A percentile compares a stretch with the other conserved stretches of the same genome.
Evolutionary conservation across 1,140 invertebrate species (phyloP).

Genomic region (Leguminivora glycinivorella): DNA sequence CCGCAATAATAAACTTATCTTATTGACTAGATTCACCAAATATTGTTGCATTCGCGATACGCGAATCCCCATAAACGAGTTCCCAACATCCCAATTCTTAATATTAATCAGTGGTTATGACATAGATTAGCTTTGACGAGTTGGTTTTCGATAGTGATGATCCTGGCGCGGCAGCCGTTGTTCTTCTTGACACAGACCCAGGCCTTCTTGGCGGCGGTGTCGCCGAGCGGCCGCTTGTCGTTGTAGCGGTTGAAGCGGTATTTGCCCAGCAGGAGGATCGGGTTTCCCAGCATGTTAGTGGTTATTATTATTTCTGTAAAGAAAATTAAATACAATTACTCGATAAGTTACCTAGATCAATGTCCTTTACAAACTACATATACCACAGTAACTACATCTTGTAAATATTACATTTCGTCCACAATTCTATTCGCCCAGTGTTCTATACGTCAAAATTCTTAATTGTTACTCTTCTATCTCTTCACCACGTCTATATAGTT

Average conservation of each 20-base stretch:
- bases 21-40: conserved; percentile 8
- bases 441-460: no score
- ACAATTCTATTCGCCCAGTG: no score
- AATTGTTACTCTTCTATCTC: no score
- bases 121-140: neutral
- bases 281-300: neutral
- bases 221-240: neutral
- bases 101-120: neutral
- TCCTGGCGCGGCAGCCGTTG: conserved; percentile 1
- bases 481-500: no score
- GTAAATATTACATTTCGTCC: no score
- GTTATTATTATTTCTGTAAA: conserved; percentile 1
- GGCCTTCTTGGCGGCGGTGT: neutral
- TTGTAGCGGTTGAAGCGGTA: neutral
- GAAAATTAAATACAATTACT: neutral
- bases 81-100: neutral
- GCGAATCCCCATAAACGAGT: no score
- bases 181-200: conserved; percentile 10
- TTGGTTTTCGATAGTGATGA: neutral
- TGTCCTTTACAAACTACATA: no score
- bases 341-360: no score
- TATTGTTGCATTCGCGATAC: no score
- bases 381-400: no score
- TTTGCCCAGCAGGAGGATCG: neutral
- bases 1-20: conserved; percentile 5